A percentile compares a stretch with the other conserved stretches of the same genome.
These are phyloP conservation scores for Gastracanthus pulcherrimus DNA, from an alignment of 2,888 invertebrate genomes.

Conservation along the genomic window DNA sequence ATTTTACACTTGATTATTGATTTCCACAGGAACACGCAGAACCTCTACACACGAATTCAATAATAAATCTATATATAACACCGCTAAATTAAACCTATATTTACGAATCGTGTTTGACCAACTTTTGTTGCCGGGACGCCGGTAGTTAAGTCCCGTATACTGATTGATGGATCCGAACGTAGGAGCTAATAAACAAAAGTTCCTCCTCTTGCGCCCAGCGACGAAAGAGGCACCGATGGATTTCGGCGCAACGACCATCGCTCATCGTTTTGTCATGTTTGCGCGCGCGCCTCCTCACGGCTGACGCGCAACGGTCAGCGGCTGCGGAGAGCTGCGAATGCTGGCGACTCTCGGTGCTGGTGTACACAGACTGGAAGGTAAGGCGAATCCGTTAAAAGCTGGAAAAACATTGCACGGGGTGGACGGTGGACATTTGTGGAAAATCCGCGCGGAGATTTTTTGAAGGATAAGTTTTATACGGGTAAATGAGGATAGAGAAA, in stretches of 20 bases:
- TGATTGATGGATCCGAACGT: slow-evolving; percentile 21
- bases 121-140: too few relatives aligned
- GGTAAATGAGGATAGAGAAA: too few relatives aligned
- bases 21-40: too few relatives aligned
- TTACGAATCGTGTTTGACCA: slow-evolving; percentile 1
- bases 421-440: not conserved
- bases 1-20: too few relatives aligned
- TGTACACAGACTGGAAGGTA: too few relatives aligned
- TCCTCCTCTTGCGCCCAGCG: not conserved
- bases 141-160: not conserved
- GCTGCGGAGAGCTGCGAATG: too few relatives aligned
- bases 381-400: slow-evolving; percentile 17
- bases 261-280: slow-evolving; percentile 44
- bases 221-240: not conserved
- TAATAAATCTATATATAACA: too few relatives aligned
- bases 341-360: too few relatives aligned
- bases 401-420: not conserved
- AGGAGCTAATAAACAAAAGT: slow-evolving; percentile 22
- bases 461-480: too few relatives aligned
- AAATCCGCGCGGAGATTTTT: not conserved
- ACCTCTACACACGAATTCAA: too few relatives aligned
- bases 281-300: too few relatives aligned
- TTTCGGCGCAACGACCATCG: slow-evolving; percentile 14
- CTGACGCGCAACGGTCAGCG: not conserved
- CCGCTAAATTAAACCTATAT: not conserved